These are phyloP conservation scores for Hycleus phaleratus DNA, from an alignment of 1,140 invertebrate genomes.

Conservation along the genomic window DNA sequence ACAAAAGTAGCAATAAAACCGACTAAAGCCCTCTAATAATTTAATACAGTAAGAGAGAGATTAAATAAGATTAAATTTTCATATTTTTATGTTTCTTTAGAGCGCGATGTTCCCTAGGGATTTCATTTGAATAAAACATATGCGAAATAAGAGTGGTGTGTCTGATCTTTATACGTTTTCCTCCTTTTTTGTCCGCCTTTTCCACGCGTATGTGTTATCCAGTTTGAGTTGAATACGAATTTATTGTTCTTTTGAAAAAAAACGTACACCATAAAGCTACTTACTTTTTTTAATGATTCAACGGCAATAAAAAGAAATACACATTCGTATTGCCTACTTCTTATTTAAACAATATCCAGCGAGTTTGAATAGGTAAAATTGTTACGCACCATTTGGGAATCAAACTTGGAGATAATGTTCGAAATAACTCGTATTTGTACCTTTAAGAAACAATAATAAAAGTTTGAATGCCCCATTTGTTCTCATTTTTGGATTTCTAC, in stretches of 20 bases:
- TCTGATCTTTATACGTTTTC: no score
- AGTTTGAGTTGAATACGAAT: no score
- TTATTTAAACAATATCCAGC: slow-evolving; percentile 5
- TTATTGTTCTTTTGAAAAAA: no score
- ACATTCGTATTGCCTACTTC: no score
- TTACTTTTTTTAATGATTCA: no score
- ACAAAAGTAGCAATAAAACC: slow-evolving; percentile 3
- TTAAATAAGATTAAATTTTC: slow-evolving; percentile 16
- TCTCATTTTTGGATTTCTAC: neutral
- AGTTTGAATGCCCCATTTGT: neutral
- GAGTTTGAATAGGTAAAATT: slow-evolving; percentile 10
- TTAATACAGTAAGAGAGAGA: slow-evolving; percentile 9
- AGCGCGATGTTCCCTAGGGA: neutral
- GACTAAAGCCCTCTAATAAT: slow-evolving; percentile 7
- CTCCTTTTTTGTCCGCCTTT: no score
- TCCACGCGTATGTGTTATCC: no score
- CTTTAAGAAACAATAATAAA: slow-evolving; percentile 10
- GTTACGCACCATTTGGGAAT: slow-evolving; percentile 15
- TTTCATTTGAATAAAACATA: slow-evolving; percentile 14
- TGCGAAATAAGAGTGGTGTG: slow-evolving; percentile 8
- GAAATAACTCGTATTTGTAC: slow-evolving; percentile 6
- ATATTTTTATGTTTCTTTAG: slow-evolving; percentile 8
- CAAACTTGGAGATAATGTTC: slow-evolving; percentile 5
- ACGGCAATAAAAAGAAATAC: no score
- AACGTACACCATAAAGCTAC: no score